phyloP scores from a whole-genome alignment of 2,113 vertebrate genomes.

The Melanocharis versteri region DNA sequence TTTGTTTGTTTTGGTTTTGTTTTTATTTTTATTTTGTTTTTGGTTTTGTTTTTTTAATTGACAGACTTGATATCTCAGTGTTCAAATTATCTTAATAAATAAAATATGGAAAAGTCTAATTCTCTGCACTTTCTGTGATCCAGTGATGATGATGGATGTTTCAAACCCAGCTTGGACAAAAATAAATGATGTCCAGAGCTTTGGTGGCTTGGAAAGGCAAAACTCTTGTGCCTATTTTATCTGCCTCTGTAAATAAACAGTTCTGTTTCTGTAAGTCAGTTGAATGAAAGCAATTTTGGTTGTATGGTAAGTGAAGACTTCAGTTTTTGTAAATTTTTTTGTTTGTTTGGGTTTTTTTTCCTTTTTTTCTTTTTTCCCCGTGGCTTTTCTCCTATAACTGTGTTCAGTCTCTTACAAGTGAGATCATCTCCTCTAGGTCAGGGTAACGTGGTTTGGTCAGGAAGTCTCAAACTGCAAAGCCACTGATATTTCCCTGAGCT shows the following conservation, averaged over 20 bases:
- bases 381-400: not conserved
- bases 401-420: not conserved
- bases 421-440: not conserved
- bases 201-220: not conserved
- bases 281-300: not conserved
- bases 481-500: not conserved
- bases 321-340: not conserved
- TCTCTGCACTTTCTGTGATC: not conserved
- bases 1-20: not conserved
- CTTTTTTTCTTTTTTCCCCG: accelerated
- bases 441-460: not conserved
- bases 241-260: not conserved
- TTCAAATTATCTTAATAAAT: not conserved
- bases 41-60: not conserved
- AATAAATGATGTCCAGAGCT: accelerated
- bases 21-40: too few species aligned
- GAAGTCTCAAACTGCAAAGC: not conserved
- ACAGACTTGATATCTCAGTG: not conserved
- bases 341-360: not conserved
- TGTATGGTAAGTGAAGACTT: not conserved
- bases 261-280: not conserved
- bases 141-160: accelerated
- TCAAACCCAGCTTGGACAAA: not conserved
- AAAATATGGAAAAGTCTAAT: not conserved
- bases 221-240: not conserved